Evolutionary conservation across 1,140 invertebrate species (phyloP), one percentile per base, ranked within the genome.

Genomic region (Drosophila seguyi): DNA sequence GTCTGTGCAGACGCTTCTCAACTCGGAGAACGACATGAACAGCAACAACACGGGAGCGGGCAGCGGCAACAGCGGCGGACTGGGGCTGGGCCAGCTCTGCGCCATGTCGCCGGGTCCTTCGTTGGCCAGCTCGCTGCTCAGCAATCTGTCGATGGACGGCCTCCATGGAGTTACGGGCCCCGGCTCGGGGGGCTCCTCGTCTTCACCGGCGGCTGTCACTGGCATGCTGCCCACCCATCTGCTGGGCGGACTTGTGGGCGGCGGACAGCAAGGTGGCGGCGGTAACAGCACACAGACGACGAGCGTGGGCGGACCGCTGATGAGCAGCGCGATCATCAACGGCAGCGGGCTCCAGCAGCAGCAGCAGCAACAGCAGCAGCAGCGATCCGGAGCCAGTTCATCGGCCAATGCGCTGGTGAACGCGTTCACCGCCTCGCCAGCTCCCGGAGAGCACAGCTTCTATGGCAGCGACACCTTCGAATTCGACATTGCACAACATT

Each of bases 1-100:
- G 96, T 97, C 97, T 48, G 97, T 97, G 47, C 97, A 98, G 93
- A 97, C 97, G 52, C 96, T 99, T 57, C 92, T 94, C 93, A 94
- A 95, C 93, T 93, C 94, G 65, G 93, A 94, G 92, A 94, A 93
- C 81, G 92, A 93, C 87, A 93, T 93, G 92, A 94, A 94, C 87
- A 93, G 93, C 93, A 92, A 75, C 58, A 90, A 86, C 38, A 92
- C 86, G 20, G 81, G 65, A n/a, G 25, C 68, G 41, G 72, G 61
- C 10, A 34, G 31, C 2, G 63, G 48, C 29, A 6, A 10, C 18
- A 16, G 29, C 25, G 61, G 48, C 7, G 52, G 66, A 1, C 20
- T 90, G 53, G 74, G 66, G 2, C 1, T 85, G 31, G 79, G 73
- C 5, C 73, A 79, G 34, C 38, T 90, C 13, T 88, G 87, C 34